Conservation (phyloP, 2,888 invertebrate genomes). For the Catotricha subobsoleta region DNA sequence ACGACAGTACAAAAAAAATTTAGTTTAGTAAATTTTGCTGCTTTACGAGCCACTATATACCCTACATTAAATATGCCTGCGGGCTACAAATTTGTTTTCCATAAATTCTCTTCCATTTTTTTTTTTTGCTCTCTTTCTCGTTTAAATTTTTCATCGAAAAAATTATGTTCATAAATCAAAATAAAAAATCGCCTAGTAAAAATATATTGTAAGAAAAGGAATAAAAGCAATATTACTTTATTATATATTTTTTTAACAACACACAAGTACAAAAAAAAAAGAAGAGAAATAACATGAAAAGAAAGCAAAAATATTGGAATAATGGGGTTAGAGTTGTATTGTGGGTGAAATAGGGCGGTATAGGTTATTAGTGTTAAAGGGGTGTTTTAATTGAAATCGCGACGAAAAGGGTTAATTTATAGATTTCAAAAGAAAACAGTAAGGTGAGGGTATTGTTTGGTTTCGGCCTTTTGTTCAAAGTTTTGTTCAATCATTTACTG, state of each 20-base stretch:
- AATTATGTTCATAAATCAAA: constrained; percentile 2
- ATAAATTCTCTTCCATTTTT: no score
- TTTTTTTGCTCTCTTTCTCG: no score
- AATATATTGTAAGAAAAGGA: not conserved
- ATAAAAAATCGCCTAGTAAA: constrained; percentile 1
- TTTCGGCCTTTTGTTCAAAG: not conserved
- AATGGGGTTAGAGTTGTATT: not conserved
- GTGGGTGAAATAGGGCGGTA: not conserved
- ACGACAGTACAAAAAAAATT: no score
- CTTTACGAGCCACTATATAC: no score
- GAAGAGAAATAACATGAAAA: not conserved
- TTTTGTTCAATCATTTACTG: not conserved
- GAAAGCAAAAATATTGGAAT: not conserved
- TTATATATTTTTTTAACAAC: no score
- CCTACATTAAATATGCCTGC: no score
- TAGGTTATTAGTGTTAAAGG: constrained; percentile 2
- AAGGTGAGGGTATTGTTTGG: not conserved
- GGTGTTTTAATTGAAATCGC: constrained; percentile 7
- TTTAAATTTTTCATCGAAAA: no score
- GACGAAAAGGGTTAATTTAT: constrained; percentile 8
- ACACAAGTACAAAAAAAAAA: no score
- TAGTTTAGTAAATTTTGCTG: no score
- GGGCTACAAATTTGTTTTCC: no score
- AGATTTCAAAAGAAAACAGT: constrained; percentile 6
- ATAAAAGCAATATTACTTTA: not conserved